A percentile compares a stretch with the other conserved stretches of the same genome.
Evolutionary conservation across 2,113 vertebrate species (phyloP).

Genomic region (Aegotheles bennettii): DNA sequence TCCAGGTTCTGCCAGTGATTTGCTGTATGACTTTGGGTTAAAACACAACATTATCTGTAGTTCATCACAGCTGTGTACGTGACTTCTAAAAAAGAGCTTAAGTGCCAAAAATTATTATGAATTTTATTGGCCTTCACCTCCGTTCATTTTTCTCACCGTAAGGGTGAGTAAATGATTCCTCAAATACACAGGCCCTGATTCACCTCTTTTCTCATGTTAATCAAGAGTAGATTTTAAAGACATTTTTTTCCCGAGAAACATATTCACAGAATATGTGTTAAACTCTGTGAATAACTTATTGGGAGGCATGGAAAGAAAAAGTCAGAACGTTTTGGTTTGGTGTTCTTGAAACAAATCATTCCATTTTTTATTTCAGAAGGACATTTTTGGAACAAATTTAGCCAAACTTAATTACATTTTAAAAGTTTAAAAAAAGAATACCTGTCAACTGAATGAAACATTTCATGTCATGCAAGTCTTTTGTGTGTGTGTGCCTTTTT

Average conservation of each 20-base stretch:
- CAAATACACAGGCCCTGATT: not conserved
- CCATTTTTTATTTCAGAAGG: not conserved
- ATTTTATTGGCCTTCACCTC: constrained; percentile 17
- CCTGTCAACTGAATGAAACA: not conserved
- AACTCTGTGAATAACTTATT: not conserved
- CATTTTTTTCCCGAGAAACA: not conserved
- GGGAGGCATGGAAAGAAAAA: not conserved
- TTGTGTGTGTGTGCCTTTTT: not conserved
- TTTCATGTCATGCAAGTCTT: not conserved
- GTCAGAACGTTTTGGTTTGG: not conserved
- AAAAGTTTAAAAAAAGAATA: not conserved
- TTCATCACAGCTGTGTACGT: constrained; percentile 17
- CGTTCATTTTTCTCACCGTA: constrained; percentile 12
- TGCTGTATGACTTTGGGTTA: not conserved
- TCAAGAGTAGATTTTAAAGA: constrained; percentile 40
- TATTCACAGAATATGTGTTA: not conserved
- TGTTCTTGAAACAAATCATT: not conserved
- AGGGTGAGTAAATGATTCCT: not conserved
- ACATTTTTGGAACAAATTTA: not conserved
- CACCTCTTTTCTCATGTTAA: constrained; percentile 4
- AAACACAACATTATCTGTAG: not conserved
- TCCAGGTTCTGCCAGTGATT: not conserved
- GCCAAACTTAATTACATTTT: not conserved
- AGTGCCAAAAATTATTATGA: not conserved
- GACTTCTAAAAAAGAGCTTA: not conserved